Base-by-base conservation (phyloP, 2,797 vertebrate genomes). In the Cyprinodon diabolis region DNA sequence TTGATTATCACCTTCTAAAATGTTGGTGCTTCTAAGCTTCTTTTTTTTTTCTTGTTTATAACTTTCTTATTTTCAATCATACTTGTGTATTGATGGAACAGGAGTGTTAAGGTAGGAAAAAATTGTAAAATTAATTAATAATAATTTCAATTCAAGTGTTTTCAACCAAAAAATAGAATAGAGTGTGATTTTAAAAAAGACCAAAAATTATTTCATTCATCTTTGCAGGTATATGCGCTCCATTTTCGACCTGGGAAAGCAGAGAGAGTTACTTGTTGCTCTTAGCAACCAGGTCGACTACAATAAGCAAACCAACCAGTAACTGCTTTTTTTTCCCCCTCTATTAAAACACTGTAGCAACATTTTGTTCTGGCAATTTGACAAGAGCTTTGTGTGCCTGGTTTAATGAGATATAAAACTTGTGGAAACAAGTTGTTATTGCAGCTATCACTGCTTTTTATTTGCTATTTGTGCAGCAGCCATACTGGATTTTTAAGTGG, bases 41-140 rank as follows among this genome's bases (percentile, higher is more conserved):
- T 23, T 35, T 65, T 51, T 69, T 74, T 30, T 23, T 17, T 37
- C 48, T 65, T 69, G 10, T 6, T 30, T 55, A 4, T 43, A 12
- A 69, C 17, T 69, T 57, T 69, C 47, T 35, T 56, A 35, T 47
- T 30, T 73, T 71, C 43, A 70, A 4, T 23, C 72, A 10, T 70
- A 75, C 3, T 10, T 12, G 5, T 35, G 6, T 2, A 45, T n/a
- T 76, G 6, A 15, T 21, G 65, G 6, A 45, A 58, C 70, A 55
- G 1, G 4, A 14, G 47, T 47, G 6, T 0, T 0, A 17, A 21
- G 66, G 30, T 43, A 63, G 19, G 9, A 43, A n/a, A 62, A 30
- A 40, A 63, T n/a, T 19, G 52, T 54, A 52, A 52, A 52, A 51
- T 6, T 17, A 19, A 51, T 62, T 0, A 0, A 60, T 67, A 45